Base-by-base conservation (phyloP, 1,140 invertebrate species). In the Drosophila serrata region DNA sequence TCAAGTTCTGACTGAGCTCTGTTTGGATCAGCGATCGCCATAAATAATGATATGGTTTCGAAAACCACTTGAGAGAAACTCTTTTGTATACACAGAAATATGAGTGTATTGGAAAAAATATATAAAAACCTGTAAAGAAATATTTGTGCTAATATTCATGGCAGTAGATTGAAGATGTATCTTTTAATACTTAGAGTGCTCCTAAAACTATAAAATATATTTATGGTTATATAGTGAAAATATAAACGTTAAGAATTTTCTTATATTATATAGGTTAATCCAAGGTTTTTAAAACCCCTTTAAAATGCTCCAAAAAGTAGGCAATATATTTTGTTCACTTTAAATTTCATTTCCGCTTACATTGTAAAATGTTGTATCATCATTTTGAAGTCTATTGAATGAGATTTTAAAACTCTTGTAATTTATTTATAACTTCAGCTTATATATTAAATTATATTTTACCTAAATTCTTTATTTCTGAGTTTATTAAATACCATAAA, bases 41-140 rank as follows among this genome's bases (percentile, higher is more conserved):
- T 87, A 87, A 87, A 87, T 87, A 74, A 87, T 46, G 63, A 48
- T 73, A 87, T 79, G 62, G 78, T 82, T 87, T 81, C 22, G 63
- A 79, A 78, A 73, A 64, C 19, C 63, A 57, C 65, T 42, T 19
- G n/a, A 46, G 9, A 53, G 29, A 22, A 58, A 46, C 49, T 58
- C 15, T 3, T 27, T 11, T 3, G 31, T 9, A 5, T 51, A 17
- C 58, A 65, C 48, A 35, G 43, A 37, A 13, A 60, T 31, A 6
- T 19, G 0, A 19, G 61, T 45, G 31, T 27, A 42, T n/a, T 39
- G 61, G n/a, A 13, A n/a, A 2, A 39, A 56, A n/a, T 15, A 5
- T 11, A 15, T 51, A 24, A 2, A 22, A 45, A 24, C 6, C 1
- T 4, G 4, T 15, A 2, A 27, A 1, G 5, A 15, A 3, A 15